A percentile compares a stretch with the other conserved stretches of the same genome.
These are phyloP conservation scores for Potamilus streckersoni DNA, from an alignment of 1,140 invertebrate species.

Conservation along the genomic window DNA sequence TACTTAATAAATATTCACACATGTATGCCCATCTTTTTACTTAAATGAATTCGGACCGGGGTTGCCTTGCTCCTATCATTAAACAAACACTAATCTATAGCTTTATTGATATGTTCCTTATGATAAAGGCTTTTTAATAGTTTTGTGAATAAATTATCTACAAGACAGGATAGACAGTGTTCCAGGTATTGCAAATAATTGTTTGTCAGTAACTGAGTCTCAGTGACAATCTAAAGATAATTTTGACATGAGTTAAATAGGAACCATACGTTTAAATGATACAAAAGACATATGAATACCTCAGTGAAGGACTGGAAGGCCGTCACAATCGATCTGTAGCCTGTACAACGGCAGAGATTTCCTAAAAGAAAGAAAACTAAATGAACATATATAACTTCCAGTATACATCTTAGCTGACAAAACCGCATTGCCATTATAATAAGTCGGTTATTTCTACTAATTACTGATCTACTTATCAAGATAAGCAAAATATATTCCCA, in stretches of 20 bases:
- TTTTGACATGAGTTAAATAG: too few relatives aligned
- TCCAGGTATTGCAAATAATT: too few relatives aligned
- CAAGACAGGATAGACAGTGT: too few relatives aligned
- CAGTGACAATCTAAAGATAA: not conserved
- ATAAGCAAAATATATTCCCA: not conserved
- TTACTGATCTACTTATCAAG: not conserved
- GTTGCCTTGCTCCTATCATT: too few relatives aligned
- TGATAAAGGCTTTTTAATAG: too few relatives aligned
- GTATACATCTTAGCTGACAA: too few relatives aligned
- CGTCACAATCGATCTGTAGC: conserved; percentile 66
- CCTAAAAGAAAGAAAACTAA: conserved; percentile 34
- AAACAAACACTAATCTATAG: too few relatives aligned
- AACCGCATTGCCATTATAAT: not conserved
- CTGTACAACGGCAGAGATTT: conserved; percentile 67
- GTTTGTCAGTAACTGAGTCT: not conserved
- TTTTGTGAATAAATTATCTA: too few relatives aligned
- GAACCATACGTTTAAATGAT: not conserved
- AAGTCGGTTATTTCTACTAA: not conserved
- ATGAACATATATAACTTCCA: not conserved
- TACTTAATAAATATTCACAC: too few relatives aligned
- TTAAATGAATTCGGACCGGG: too few relatives aligned
- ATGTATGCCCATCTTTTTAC: too few relatives aligned
- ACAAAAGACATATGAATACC: conserved; percentile 19
- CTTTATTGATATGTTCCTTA: too few relatives aligned
- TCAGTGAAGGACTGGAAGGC: conserved; percentile 56